phyloP scores from a whole-genome alignment of 2,797 vertebrate species.

The Anableps anableps region DNA sequence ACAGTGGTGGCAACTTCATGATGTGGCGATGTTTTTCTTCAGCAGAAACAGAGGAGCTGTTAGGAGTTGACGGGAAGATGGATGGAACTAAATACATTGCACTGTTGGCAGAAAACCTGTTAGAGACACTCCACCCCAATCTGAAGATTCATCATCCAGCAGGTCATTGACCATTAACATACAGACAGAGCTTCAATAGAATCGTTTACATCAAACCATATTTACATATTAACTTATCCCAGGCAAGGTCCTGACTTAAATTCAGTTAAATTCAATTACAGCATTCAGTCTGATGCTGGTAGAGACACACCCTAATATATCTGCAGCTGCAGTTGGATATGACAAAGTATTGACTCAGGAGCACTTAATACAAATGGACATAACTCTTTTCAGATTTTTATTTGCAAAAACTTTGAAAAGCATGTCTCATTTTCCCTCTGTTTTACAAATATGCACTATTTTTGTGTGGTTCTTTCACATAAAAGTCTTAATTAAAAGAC shows the following conservation, averaged over 20 bases:
- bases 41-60: neutral
- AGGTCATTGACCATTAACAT: neutral
- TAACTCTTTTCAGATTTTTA: neutral
- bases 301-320: neutral
- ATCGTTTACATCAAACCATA: too few species aligned
- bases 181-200: neutral
- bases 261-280: neutral
- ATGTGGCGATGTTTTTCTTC: neutral
- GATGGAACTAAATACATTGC: neutral
- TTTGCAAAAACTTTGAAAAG: neutral
- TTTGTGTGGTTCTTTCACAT: neutral
- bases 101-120: neutral
- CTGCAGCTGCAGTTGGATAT: neutral
- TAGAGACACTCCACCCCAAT: neutral
- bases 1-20: neutral
- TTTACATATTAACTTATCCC: too few species aligned
- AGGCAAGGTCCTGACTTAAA: neutral
- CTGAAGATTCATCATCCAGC: too few species aligned
- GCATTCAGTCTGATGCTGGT: neutral
- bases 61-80: neutral
- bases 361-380: neutral
- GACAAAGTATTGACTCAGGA: neutral
- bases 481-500: neutral
- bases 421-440: neutral
- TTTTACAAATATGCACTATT: constrained; percentile 1